Evolutionary conservation across 2,888 invertebrate species (phyloP).

Genomic region (Cryptocephalus moraei): DNA sequence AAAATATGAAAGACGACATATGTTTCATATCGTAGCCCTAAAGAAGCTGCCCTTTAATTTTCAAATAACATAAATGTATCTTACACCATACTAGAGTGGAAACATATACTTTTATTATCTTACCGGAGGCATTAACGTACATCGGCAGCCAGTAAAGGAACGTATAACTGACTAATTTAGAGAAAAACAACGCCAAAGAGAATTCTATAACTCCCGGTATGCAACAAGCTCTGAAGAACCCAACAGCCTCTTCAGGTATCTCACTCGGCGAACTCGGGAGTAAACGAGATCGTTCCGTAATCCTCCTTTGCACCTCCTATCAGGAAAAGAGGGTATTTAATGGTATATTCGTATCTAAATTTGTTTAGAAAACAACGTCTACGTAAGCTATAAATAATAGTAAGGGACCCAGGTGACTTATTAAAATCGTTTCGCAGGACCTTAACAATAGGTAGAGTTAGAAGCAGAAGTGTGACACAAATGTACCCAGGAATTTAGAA

Average conservation of each 20-base stretch:
- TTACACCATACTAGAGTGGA: no score
- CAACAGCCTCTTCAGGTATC: constrained; percentile 50
- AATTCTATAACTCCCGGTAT: constrained; percentile 93
- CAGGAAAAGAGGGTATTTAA: constrained; percentile 8
- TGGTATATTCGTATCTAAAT: no score
- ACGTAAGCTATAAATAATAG: neutral
- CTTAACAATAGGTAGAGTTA: neutral
- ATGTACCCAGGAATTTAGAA: neutral
- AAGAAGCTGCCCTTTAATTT: no score
- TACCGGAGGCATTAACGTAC: constrained; percentile 77
- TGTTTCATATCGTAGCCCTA: no score
- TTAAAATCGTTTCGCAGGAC: neutral
- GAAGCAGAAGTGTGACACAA: neutral
- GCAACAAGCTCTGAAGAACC: constrained; percentile 63
- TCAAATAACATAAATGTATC: no score
- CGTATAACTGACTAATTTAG: constrained; percentile 93
- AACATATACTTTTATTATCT: constrained; percentile 34
- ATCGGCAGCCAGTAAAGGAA: constrained; percentile 94
- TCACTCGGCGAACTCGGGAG: constrained; percentile 17
- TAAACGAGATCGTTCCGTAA: constrained; percentile 28
- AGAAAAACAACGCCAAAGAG: constrained; percentile 87
- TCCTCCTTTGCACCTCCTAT: constrained; percentile 31
- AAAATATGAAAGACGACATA: no score
- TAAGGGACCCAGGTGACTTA: neutral
- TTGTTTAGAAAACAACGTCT: constrained; percentile 3